Base-by-base conservation (phyloP, 2,888 invertebrate species). In the Tryphoninae sp. region DNA sequence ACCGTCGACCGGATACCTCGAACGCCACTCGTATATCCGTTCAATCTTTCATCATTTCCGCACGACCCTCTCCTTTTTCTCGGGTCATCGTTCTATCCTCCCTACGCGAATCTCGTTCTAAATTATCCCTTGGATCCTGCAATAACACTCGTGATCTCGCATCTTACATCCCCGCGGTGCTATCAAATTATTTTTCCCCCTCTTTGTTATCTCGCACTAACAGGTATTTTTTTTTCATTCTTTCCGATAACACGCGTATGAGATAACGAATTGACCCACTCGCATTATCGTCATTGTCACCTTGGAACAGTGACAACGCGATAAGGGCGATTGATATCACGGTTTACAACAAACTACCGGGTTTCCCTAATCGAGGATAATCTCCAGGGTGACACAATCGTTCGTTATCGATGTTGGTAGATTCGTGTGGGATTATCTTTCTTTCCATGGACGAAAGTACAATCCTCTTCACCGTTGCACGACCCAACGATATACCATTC, bases 1-100 rank as follows among this genome's bases (percentile, higher is more conserved):
- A 76, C 65, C 45, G 67, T 81, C 81, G 40, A 80, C 79, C 86
- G 71, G 85, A 86, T 86, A 87, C 89, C 89, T 89, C 89, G 73
- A 89, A 87, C 90, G 68, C 71, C 86, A 72, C 85, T 91, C 89
- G 84, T 84, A 90, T 91, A 91, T 91, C 91, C 89, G 89, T 91
- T 90, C 91, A 85, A 58, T 83, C 62, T 1, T 77, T 89, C 91
- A 90, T 91, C 91, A 91, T 89, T 86, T 91, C 88, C 83, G 80
- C 76, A 77, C 1, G 2, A 84, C 59, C 42, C 23, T 77, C 59
- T 33, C 42, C 6, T 51, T 26, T 53, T 0, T 2, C 23, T 69
- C 11, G 4, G 42, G 19, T 45, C 3, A 1, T 59, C 8, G n/a
- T 59, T n/a, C 16, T 1, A 19, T 55, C 45, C 13, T 45, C 13